A percentile compares a stretch with the other conserved stretches of the same genome.
Evolutionary conservation across 1,140 invertebrate species (phyloP).

Genomic region (Cyclina sinensis): DNA sequence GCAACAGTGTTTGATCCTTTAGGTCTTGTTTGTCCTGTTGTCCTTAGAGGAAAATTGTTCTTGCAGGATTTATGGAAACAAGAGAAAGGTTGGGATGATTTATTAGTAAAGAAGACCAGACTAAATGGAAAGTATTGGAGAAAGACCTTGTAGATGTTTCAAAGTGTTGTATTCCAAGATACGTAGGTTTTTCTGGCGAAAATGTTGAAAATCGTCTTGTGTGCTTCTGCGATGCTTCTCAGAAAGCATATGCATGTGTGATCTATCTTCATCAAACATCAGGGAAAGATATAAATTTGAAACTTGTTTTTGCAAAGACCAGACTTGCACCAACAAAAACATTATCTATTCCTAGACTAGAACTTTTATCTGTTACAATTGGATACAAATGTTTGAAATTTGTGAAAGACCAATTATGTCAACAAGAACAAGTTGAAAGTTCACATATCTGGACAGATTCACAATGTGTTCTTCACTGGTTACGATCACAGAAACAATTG

Average conservation of each 20-base stretch:
- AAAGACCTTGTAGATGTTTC: too few relatives aligned
- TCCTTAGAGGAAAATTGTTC: neutral
- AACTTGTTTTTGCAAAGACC: conserved; percentile 3
- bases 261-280: neutral
- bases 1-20: neutral
- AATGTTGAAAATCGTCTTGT: neutral
- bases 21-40: neutral
- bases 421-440: neutral
- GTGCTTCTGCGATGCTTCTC: conserved; percentile 39
- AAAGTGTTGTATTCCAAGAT: neutral
- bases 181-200: neutral
- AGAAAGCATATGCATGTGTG: neutral
- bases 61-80: neutral
- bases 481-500: neutral
- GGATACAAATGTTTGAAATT: conserved; percentile 4
- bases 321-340: neutral
- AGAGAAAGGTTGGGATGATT: neutral
- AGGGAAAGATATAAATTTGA: neutral
- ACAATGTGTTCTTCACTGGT: conserved; percentile 17
- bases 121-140: neutral
- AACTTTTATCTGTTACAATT: conserved; percentile 1
- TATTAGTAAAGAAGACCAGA: neutral
- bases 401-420: neutral
- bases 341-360: conserved; percentile 1
- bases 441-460: conserved; percentile 29